phyloP scores from a whole-genome alignment of 2,888 invertebrate species.

The Chrysolina oricalcia region DNA sequence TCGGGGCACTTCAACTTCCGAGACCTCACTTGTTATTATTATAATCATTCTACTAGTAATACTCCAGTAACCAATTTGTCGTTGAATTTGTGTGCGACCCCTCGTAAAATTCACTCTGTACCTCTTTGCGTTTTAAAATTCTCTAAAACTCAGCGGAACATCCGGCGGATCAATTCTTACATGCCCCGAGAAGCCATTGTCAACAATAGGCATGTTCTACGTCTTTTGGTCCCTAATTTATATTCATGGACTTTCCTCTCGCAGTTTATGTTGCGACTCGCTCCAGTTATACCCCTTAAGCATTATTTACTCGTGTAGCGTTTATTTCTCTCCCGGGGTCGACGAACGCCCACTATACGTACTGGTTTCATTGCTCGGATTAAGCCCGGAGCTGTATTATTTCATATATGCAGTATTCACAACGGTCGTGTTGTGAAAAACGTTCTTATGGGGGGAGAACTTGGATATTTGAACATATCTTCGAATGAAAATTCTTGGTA shows the following conservation, averaged over 20 bases:
- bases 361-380: constrained; percentile 39
- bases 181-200: constrained; percentile 15
- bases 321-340: constrained; percentile 43
- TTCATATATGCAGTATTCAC: constrained; percentile 23
- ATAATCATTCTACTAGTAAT: no score
- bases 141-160: no score
- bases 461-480: no score
- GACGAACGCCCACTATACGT: constrained; percentile 38
- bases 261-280: constrained; percentile 31
- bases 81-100: no score
- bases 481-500: no score
- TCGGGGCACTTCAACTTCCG: no score
- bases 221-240: constrained; percentile 41
- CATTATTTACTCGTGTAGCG: constrained; percentile 42
- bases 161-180: constrained; percentile 10
- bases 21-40: no score
- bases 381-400: constrained; percentile 32
- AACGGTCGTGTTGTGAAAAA: neutral
- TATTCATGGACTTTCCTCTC: constrained; percentile 42
- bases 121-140: no score
- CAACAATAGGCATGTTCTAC: constrained; percentile 24
- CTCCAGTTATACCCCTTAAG: constrained; percentile 35
- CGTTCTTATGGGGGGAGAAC: neutral
- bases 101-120: no score
- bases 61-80: no score